Percentiles rank a stretch among this genome's conserved stretches.
Conservation (phyloP, 2,797 vertebrate species). For the Paratrypauchen microcephalus region DNA sequence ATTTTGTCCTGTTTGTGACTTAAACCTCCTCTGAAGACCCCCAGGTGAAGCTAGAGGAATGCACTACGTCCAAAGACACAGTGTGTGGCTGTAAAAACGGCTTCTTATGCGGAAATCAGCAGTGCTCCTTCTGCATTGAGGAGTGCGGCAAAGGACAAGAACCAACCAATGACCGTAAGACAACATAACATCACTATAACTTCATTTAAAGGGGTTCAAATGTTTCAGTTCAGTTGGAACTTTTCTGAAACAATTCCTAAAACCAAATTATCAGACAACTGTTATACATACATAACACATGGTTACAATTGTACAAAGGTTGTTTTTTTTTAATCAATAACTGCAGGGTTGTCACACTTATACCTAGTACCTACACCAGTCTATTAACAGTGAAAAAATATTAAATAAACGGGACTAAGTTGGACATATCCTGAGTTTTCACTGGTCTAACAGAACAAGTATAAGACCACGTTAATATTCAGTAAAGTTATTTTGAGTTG, state of each 20-base stretch:
- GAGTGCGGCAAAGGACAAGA: constrained; percentile 65
- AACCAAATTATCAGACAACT: too few relatives aligned
- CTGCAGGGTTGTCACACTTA: too few relatives aligned
- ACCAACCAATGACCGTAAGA: constrained; percentile 57
- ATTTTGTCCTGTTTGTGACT: background rate
- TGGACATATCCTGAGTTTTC: too few relatives aligned
- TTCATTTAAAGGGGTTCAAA: too few relatives aligned
- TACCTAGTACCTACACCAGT: too few relatives aligned
- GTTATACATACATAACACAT: too few relatives aligned
- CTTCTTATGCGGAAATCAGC: constrained; percentile 48
- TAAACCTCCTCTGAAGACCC: constrained; percentile 42
- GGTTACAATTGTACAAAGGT: too few relatives aligned
- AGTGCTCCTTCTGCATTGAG: constrained; percentile 60
- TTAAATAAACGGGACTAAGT: too few relatives aligned
- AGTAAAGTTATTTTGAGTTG: too few relatives aligned
- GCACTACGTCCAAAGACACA: constrained; percentile 58
- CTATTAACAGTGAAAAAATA: too few relatives aligned
- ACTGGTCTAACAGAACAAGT: too few relatives aligned
- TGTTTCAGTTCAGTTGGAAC: background rate
- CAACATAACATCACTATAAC: background rate
- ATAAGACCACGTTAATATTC: background rate
- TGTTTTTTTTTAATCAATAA: too few relatives aligned
- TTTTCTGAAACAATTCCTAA: background rate
- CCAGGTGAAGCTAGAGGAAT: constrained; percentile 24
- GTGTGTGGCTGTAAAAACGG: constrained; percentile 68